These are phyloP conservation scores for Calyptommatus sinebrachiatus DNA, from an alignment of 2,113 vertebrate genomes.

Conservation along the genomic window DNA sequence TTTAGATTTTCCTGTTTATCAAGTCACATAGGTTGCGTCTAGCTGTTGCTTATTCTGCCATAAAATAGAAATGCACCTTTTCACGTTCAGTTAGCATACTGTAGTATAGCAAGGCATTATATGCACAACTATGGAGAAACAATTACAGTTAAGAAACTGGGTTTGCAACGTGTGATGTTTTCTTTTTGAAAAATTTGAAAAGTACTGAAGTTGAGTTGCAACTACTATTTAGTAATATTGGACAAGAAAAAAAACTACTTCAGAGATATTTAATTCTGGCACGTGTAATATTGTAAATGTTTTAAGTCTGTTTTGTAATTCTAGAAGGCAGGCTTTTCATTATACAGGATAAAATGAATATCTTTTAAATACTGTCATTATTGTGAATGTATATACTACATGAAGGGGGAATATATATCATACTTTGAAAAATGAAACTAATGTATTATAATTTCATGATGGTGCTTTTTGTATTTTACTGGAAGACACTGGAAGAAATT, in stretches of 20 bases:
- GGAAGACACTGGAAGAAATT: neutral
- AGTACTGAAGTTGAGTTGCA: neutral
- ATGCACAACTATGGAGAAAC: neutral
- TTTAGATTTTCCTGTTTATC: slow-evolving; percentile 5
- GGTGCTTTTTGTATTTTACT: neutral
- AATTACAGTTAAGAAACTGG: slow-evolving; percentile 7
- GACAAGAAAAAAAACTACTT: neutral
- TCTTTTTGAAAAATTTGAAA: slow-evolving; percentile 4
- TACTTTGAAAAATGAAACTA: neutral
- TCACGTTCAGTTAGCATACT: no score
- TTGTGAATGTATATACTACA: neutral
- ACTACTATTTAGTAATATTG: neutral
- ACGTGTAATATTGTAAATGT: neutral
- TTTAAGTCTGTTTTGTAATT: neutral
- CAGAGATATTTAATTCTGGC: neutral
- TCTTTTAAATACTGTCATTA: neutral
- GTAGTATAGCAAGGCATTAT: no score
- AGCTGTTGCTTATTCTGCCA: no score
- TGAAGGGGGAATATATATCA: neutral
- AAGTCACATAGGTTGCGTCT: neutral
- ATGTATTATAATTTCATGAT: neutral
- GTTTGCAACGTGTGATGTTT: neutral
- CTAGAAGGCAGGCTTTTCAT: neutral
- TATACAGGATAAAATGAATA: neutral
- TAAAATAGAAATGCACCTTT: no score